Base-by-base conservation (phyloP, 2,888 invertebrate genomes). In the Euplexia lucipara region DNA sequence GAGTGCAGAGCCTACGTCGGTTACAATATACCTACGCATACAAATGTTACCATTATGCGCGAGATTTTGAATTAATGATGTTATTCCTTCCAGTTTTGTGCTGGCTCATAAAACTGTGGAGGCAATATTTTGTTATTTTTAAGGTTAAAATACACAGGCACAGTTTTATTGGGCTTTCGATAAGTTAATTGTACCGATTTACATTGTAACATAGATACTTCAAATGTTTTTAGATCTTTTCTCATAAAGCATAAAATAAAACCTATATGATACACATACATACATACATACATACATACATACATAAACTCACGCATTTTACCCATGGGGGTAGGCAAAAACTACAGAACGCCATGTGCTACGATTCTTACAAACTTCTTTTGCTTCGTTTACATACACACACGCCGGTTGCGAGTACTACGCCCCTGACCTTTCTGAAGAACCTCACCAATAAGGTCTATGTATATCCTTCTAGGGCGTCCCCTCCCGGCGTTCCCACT, bases 11-110 rank as follows among this genome's bases (percentile, higher is more conserved):
- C 59, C 71, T 61, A 72, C 65, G 70, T 54, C 61, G 62, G 49
- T n/a, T 30, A 16, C 14, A 58, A 54, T 66, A 65, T 66, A 26
- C 26, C 26, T 26, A 65, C 69, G 75, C 76, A 81, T 77, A 78
- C 73, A 80, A 82, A 83, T 83, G 78, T 74, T 37, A 69, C 77
- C 78, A 78, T 82, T 79, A 76, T 73, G 77, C 72, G 78, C 74
- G 80, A 82, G 79, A 84, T 86, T 86, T 83, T 86, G 84, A 86
- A 86, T 86, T 84, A 86, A 86, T 86, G 74, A 86, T 86, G 81
- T 84, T 83, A 84, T 82, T 80, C 68, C 70, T 78, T 74, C 54
- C 75, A 71, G 59, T 74, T 44, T 77, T 67, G 53, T 78, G 75
- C 69, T 80, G 61, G 53, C 54, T 72, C 66, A 49, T 75, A 60